These are phyloP conservation scores for Dysidea cf. avara DNA, from an alignment of 37 sponge, comb jelly and placozoan genomes.

Conservation along the genomic window DNA sequence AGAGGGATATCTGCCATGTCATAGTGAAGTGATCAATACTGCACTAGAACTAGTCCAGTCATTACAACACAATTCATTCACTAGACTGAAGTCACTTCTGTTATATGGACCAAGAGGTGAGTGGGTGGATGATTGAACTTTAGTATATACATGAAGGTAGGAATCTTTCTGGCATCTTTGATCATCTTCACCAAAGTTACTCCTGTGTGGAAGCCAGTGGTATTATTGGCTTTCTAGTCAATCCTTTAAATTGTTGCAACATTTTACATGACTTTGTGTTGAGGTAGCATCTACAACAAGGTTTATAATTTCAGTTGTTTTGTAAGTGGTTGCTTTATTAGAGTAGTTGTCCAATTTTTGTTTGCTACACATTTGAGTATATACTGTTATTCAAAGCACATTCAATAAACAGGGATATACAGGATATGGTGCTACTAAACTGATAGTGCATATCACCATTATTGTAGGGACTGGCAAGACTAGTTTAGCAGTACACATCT, in stretches of 20 bases:
- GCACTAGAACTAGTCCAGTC: conserved; percentile 41
- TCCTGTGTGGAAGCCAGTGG: too few species aligned
- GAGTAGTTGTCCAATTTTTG: neutral
- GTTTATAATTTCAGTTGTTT: too few species aligned
- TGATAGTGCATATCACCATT: too few species aligned
- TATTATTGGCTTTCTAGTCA: too few species aligned
- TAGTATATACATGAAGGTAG: too few species aligned
- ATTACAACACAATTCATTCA: conserved; percentile 18
- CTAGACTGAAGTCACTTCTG: conserved; percentile 33
- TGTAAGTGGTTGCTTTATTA: neutral
- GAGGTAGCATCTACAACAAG: too few species aligned
- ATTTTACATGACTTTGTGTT: neutral
- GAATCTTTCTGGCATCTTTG: conserved; percentile 3
- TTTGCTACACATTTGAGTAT: too few species aligned
- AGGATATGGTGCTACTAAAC: neutral
- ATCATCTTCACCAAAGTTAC: too few species aligned
- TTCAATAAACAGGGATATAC: too few species aligned
- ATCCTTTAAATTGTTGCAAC: too few species aligned
- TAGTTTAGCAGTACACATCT: conserved; percentile 46
- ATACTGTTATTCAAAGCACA: too few species aligned
- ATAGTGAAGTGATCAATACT: conserved; percentile 20
- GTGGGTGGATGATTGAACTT: neutral
- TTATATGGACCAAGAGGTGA: conserved; percentile 56
- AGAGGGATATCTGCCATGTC: conserved; percentile 42
- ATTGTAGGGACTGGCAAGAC: conserved; percentile 64